These are phyloP conservation scores for Philopedon plagiatum DNA, from an alignment of 2,888 invertebrate species.

Conservation along the genomic window DNA sequence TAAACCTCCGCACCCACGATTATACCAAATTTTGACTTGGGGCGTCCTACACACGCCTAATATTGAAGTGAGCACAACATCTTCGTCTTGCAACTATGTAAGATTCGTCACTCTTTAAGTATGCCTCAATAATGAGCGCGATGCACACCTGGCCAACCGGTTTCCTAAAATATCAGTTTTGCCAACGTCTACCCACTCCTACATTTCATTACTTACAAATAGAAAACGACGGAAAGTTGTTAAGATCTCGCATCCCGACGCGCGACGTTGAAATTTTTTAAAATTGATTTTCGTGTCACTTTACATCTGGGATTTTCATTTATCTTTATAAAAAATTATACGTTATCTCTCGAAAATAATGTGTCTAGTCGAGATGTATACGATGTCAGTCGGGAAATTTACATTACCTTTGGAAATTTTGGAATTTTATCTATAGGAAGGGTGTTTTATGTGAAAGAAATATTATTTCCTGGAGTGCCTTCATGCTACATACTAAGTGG, in stretches of 20 bases:
- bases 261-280: slow-evolving; percentile 22
- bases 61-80: too few relatives aligned
- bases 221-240: slow-evolving; percentile 26
- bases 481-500: too few relatives aligned
- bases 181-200: not conserved
- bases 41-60: too few relatives aligned
- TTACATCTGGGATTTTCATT: slow-evolving; percentile 17
- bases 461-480: too few relatives aligned
- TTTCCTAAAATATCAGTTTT: not conserved
- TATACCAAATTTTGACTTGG: too few relatives aligned
- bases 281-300: slow-evolving; percentile 26
- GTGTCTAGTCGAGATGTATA: slow-evolving; percentile 13
- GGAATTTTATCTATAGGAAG: not conserved
- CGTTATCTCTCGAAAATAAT: not conserved
- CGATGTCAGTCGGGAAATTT: not conserved
- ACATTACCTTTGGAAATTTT: slow-evolving; percentile 2
- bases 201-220: slow-evolving; percentile 29
- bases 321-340: slow-evolving; percentile 18
- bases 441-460: not conserved
- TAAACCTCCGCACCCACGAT: too few relatives aligned
- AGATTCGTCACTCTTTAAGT: too few relatives aligned
- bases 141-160: too few relatives aligned
- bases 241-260: slow-evolving; percentile 3
- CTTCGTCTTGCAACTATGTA: too few relatives aligned
- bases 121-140: too few relatives aligned